Evolutionary conservation across 53 echinoderm and acorn worm genomes (phyloP).

Genomic region (Henricia sp.): DNA sequence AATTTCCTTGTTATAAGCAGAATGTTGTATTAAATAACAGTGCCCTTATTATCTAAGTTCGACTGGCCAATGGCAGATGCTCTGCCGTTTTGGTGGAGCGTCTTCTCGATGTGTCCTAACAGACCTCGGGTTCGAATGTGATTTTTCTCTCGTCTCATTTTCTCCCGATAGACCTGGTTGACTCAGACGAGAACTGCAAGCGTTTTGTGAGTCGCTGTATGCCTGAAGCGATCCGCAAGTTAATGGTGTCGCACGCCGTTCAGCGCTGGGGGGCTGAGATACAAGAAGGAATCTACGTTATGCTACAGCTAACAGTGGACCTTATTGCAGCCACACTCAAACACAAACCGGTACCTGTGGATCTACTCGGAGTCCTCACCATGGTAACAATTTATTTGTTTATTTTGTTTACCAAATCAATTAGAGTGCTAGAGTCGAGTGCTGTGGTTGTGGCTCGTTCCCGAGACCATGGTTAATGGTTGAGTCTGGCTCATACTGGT

Average conservation of each 20-base stretch:
- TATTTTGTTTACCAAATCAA: too few relatives aligned
- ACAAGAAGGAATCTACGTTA: constrained; percentile 96
- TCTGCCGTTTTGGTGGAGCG: too few relatives aligned
- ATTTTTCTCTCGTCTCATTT: not conserved
- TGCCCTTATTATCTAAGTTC: too few relatives aligned
- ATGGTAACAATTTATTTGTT: too few relatives aligned
- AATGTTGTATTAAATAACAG: too few relatives aligned
- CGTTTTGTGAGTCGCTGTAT: constrained; percentile 90
- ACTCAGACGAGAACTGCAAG: constrained; percentile 88
- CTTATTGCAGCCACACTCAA: constrained; percentile 85
- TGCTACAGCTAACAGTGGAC: constrained; percentile 91
- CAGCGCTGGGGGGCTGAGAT: constrained; percentile 95
- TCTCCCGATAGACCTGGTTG: constrained; percentile 68
- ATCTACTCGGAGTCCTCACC: constrained; percentile 79
- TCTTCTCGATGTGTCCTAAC: too few relatives aligned
- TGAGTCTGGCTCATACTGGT: too few relatives aligned
- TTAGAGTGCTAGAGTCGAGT: too few relatives aligned
- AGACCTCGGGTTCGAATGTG: not conserved
- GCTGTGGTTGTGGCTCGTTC: too few relatives aligned
- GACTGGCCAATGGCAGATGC: too few relatives aligned
- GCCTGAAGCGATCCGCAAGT: constrained; percentile 95
- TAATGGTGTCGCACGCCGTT: constrained; percentile 95
- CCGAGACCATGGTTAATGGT: too few relatives aligned
- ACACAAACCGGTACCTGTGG: constrained; percentile 82
- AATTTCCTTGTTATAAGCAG: too few relatives aligned